A percentile compares a stretch with the other conserved stretches of the same genome.
Conservation (phyloP, 2,113 vertebrate species). For the Trinectes maculatus region DNA sequence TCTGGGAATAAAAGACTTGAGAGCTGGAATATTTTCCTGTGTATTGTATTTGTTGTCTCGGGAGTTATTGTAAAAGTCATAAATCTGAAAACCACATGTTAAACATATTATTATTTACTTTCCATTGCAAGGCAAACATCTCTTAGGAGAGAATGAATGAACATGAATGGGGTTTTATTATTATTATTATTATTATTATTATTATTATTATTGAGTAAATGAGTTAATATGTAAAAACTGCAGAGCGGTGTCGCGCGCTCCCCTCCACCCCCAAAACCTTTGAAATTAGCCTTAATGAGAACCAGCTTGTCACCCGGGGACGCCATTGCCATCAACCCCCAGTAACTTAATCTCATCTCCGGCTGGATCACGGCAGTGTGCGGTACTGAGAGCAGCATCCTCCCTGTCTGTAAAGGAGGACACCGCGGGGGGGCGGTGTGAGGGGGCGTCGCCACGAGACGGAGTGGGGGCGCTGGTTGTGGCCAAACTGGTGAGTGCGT, state of each 20-base stretch:
- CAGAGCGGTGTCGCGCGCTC: constrained; percentile 30
- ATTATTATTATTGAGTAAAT: no score
- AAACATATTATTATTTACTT: background rate
- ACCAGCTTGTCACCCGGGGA: constrained; percentile 75
- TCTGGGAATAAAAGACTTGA: no score
- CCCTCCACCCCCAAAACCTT: constrained; percentile 35
- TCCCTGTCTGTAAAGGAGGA: constrained; percentile 9
- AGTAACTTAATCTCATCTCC: constrained; percentile 75
- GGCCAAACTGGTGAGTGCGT: background rate
- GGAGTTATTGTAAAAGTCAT: no score
- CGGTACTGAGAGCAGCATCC: constrained; percentile 56
- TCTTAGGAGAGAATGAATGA: no score
- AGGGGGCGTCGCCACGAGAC: background rate
- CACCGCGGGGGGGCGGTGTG: background rate
- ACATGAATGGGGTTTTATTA: no score
- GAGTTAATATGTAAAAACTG: background rate
- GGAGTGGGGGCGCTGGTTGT: background rate
- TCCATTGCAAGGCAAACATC: no score
- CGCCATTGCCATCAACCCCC: constrained; percentile 59
- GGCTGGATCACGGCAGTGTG: constrained; percentile 53
- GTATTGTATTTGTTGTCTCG: no score
- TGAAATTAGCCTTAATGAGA: constrained; percentile 73
- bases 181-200: no score
- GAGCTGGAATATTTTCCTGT: no score
- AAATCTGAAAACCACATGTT: background rate